phyloP scores from a whole-genome alignment of 1,140 invertebrate genomes.

The Drosophila serrata region DNA sequence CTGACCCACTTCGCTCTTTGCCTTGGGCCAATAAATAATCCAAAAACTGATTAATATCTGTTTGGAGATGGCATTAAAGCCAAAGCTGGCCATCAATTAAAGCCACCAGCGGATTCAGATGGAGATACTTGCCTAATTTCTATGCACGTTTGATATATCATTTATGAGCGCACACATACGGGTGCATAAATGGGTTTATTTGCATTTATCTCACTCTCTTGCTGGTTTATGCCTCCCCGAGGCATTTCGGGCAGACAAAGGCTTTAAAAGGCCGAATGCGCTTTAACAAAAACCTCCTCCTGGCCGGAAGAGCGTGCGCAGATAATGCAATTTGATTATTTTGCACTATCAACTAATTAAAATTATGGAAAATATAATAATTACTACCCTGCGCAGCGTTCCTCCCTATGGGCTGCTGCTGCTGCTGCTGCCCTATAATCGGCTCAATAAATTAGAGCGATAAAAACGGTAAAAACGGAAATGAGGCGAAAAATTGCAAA shows the following conservation, averaged over 20 bases:
- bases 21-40: conserved; percentile 50
- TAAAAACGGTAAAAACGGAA: conserved; percentile 41
- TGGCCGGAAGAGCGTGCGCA: conserved; percentile 16
- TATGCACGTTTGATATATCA: conserved; percentile 48
- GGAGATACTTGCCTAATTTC: conserved; percentile 33
- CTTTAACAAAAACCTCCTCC: conserved; percentile 19
- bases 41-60: conserved; percentile 44
- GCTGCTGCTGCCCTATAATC: conserved; percentile 46
- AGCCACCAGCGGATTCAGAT: conserved; percentile 15
- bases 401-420: conserved; percentile 4
- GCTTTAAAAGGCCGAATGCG: conserved; percentile 48
- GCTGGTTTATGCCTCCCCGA: conserved; percentile 30
- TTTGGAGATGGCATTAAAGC: conserved; percentile 38
- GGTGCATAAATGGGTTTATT: conserved; percentile 1
- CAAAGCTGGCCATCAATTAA: conserved; percentile 42
- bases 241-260: conserved; percentile 35
- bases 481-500: conserved; percentile 49
- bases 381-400: conserved; percentile 7
- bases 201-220: conserved; percentile 25
- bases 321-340: conserved; percentile 55
- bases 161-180: conserved; percentile 31
- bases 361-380: conserved; percentile 64
- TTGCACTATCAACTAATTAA: conserved; percentile 61
- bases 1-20: not conserved
- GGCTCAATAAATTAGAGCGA: conserved; percentile 53